Evolutionary conservation across 2,113 vertebrate species (phyloP).

Genomic region (Eptesicus fuscus): DNA sequence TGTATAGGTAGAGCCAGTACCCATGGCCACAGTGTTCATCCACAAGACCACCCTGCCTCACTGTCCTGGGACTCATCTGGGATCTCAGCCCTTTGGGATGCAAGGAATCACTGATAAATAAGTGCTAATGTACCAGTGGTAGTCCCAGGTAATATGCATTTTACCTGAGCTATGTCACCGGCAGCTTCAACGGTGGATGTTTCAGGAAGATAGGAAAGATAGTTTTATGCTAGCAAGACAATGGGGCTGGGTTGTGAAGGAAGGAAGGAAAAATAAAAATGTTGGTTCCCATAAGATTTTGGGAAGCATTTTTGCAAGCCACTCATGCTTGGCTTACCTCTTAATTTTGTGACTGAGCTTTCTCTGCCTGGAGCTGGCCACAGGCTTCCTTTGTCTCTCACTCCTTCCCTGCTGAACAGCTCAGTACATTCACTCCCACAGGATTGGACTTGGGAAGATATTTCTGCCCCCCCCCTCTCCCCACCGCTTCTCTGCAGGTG

Average conservation of each 20-base stretch:
- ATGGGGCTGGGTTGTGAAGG: background rate
- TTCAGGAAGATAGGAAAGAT: background rate
- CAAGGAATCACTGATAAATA: background rate
- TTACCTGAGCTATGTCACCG: background rate
- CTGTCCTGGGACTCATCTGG: background rate
- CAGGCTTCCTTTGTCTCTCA: background rate
- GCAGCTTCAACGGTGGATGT: background rate
- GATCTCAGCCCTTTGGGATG: background rate
- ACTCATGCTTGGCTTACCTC: background rate
- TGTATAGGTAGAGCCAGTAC: background rate
- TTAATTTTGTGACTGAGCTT: background rate
- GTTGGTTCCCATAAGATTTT: background rate
- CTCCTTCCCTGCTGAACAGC: background rate
- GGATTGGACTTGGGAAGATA: background rate
- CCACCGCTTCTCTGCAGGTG: background rate
- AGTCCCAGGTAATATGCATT: background rate
- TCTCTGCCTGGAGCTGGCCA: background rate
- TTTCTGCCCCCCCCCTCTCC: background rate
- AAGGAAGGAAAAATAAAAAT: background rate
- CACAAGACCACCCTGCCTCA: background rate
- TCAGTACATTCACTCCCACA: background rate
- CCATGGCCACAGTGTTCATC: background rate
- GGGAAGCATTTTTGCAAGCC: slow-evolving; percentile 3
- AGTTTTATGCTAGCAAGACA: background rate
- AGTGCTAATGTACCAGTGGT: background rate